A percentile compares a stretch with the other conserved stretches of the same genome.
Conservation (phyloP, 2,113 vertebrate genomes). For the Phasianus colchicus region DNA sequence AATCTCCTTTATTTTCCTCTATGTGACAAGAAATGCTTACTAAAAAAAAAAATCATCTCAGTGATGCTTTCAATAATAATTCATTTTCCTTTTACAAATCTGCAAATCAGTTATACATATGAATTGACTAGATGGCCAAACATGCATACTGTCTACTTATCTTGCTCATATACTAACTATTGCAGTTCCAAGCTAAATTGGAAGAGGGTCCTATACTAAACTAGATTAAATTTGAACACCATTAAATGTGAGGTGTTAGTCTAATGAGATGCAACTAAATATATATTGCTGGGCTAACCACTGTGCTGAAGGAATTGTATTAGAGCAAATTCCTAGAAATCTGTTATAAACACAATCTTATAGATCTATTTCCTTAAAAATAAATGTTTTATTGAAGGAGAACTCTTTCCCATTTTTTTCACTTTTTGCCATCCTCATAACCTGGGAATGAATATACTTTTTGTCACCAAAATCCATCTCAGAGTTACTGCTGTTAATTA, state of each 20-base stretch:
- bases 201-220: neutral
- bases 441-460: neutral
- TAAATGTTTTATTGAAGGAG: neutral
- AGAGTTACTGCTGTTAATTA: neutral
- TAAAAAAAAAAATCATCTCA: neutral
- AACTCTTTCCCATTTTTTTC: neutral
- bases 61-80: neutral
- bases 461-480: neutral
- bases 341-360: neutral
- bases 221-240: neutral
- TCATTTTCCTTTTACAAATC: neutral
- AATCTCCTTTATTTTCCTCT: neutral
- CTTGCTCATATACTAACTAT: neutral
- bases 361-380: neutral
- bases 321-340: neutral
- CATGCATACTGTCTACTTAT: neutral
- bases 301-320: neutral
- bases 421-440: neutral
- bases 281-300: neutral
- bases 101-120: neutral
- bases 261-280: neutral
- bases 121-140: neutral
- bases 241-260: neutral
- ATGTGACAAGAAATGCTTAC: neutral
- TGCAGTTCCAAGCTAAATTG: neutral